A percentile compares a stretch with the other conserved stretches of the same genome.
These are phyloP conservation scores for Chromis chromis DNA, from an alignment of 2,797 vertebrate genomes.

Conservation along the genomic window DNA sequence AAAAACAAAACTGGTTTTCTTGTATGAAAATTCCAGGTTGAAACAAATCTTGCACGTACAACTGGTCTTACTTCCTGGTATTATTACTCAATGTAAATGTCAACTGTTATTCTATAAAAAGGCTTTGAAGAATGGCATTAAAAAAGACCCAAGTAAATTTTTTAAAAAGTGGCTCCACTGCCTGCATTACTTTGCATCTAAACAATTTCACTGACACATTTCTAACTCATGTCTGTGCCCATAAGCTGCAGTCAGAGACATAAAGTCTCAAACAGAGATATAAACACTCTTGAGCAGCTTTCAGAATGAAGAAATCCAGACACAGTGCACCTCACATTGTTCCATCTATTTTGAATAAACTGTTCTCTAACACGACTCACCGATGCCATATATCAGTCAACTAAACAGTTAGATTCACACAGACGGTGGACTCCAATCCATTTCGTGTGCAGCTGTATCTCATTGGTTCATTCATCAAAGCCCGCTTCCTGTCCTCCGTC, in stretches of 20 bases:
- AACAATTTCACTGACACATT: slow-evolving; percentile 1
- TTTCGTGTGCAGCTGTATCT: slow-evolving; percentile 67
- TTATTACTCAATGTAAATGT: too few species aligned
- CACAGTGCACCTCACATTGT: slow-evolving; percentile 28
- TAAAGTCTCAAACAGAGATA: slow-evolving; percentile 6
- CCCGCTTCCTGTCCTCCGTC: slow-evolving; percentile 74
- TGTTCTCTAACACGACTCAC: slow-evolving; percentile 24
- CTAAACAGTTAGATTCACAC: slow-evolving; percentile 57
- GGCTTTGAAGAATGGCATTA: neutral
- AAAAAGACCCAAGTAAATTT: neutral
- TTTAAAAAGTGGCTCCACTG: neutral
- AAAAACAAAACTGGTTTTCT: neutral
- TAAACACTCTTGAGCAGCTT: slow-evolving; percentile 24
- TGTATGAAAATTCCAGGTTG: neutral
- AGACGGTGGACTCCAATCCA: slow-evolving; percentile 48
- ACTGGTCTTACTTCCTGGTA: neutral
- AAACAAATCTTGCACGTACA: neutral
- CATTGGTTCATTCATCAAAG: slow-evolving; percentile 83
- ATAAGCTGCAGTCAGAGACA: neutral
- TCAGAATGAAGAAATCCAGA: slow-evolving; percentile 22
- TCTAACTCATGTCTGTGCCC: slow-evolving; percentile 1
- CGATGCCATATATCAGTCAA: slow-evolving; percentile 55
- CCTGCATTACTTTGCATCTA: slow-evolving; percentile 1
- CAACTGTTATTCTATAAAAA: too few species aligned
- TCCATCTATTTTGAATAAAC: slow-evolving; percentile 50